These are phyloP conservation scores for Propithecus perrieri DNA, from an alignment of 2,797 vertebrate species.

Conservation along the genomic window DNA sequence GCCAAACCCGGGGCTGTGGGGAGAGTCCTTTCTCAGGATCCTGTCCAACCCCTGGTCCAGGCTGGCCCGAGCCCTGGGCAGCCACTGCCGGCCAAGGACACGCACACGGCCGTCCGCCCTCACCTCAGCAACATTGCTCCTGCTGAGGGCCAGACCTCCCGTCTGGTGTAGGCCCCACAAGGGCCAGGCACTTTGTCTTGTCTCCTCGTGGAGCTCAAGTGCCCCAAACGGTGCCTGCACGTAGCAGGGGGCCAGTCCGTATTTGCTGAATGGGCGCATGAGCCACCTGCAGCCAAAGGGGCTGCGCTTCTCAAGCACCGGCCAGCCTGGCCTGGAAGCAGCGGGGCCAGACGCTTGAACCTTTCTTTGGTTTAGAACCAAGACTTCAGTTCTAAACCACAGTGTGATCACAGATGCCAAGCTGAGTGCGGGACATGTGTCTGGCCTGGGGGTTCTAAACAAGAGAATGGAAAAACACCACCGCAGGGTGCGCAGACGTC, in stretches of 20 bases:
- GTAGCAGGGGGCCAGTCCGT: accelerated
- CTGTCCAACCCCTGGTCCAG: slow-evolving; percentile 46
- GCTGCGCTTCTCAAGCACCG: background rate
- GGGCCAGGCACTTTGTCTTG: background rate
- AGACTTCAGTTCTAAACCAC: background rate
- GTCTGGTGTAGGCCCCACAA: accelerated
- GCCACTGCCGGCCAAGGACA: slow-evolving; percentile 38
- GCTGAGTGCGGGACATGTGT: background rate
- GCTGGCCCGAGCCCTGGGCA: background rate
- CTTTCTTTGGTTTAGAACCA: background rate
- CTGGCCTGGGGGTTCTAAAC: background rate
- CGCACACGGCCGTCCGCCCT: accelerated
- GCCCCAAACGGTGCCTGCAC: background rate
- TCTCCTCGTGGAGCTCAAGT: background rate
- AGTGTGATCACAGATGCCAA: background rate
- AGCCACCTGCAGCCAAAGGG: accelerated
- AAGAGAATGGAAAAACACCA: background rate
- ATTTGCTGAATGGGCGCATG: background rate
- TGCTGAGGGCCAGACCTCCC: background rate
- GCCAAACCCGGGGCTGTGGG: slow-evolving; percentile 51
- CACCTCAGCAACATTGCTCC: background rate
- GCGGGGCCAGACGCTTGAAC: background rate
- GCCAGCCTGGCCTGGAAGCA: accelerated
- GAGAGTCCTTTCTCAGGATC: slow-evolving; percentile 71
- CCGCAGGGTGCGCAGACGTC: accelerated